Evolutionary conservation across 1,140 invertebrate genomes (phyloP).

Genomic region (Zaprionus camerounensis): DNA sequence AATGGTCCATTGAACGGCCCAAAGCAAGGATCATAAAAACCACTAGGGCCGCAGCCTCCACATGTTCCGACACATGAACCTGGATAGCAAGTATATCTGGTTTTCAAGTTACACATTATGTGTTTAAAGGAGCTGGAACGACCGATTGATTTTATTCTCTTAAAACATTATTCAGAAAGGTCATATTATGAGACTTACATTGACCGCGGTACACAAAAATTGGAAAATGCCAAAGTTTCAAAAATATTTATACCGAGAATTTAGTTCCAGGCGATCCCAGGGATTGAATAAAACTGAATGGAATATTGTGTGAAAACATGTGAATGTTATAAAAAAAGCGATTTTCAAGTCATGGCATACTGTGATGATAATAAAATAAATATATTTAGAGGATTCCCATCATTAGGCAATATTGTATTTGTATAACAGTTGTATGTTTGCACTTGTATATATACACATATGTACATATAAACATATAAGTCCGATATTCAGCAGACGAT

Average conservation of each 20-base stretch:
- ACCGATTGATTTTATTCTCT: neutral
- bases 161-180: neutral
- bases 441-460: no score
- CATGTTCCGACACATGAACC: slow-evolving; percentile 39
- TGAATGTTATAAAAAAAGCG: no score
- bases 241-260: slow-evolving; percentile 23
- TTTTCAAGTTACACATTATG: slow-evolving; percentile 38
- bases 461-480: no score
- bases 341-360: slow-evolving; percentile 6
- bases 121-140: slow-evolving; percentile 6
- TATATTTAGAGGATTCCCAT: neutral
- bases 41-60: slow-evolving; percentile 50
- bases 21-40: slow-evolving; percentile 58
- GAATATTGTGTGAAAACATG: neutral
- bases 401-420: no score
- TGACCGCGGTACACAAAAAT: slow-evolving; percentile 32
- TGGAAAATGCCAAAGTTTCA: slow-evolving; percentile 26
- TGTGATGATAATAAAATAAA: neutral
- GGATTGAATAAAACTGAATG: slow-evolving; percentile 13
- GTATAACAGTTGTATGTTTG: no score
- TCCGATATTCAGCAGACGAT: no score
- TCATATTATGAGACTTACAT: neutral
- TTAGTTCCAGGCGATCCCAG: slow-evolving; percentile 22
- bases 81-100: slow-evolving; percentile 48
- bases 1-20: slow-evolving; percentile 51